phyloP scores from a whole-genome alignment of 2,888 invertebrate genomes.

The Sinelater perroti region DNA sequence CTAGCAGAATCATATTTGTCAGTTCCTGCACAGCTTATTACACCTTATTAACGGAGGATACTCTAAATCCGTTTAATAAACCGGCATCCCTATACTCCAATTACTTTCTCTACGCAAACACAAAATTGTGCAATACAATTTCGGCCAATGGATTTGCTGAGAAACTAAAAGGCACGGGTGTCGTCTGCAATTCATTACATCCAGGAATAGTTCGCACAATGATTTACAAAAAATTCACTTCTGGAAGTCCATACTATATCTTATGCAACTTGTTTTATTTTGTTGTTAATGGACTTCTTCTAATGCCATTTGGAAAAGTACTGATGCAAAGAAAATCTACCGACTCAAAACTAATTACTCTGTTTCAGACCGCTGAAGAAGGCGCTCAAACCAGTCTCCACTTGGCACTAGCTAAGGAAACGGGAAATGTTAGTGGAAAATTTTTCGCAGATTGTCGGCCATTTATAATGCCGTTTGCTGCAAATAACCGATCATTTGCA shows the following conservation, averaged over 20 bases:
- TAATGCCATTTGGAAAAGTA: too few species aligned
- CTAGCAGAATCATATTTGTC: conserved; percentile 52
- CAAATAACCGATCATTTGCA: conserved; percentile 72
- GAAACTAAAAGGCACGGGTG: conserved; percentile 50
- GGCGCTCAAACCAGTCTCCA: conserved; percentile 85
- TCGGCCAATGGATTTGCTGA: conserved; percentile 56
- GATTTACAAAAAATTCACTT: conserved; percentile 45
- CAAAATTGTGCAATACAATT: conserved; percentile 56
- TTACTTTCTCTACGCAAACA: conserved; percentile 49
- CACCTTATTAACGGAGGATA: conserved; percentile 35
- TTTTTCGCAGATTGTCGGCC: conserved; percentile 82
- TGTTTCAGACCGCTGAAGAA: conserved; percentile 76
- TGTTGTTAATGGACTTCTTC: too few species aligned
- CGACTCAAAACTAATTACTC: too few species aligned
- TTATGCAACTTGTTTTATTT: not conserved
- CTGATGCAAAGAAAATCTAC: too few species aligned
- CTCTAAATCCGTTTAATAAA: conserved; percentile 50
- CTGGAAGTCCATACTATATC: not conserved
- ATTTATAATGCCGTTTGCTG: conserved; percentile 60
- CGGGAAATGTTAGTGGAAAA: conserved; percentile 76
- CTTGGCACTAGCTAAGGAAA: conserved; percentile 77
- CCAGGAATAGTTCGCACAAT: conserved; percentile 55
- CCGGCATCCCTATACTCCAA: conserved; percentile 51
- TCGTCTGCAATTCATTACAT: conserved; percentile 56
- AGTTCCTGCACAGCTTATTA: conserved; percentile 42